Evolutionary conservation across 2,113 vertebrate species (phyloP).

Genomic region (Hippocampus mohnikei): DNA sequence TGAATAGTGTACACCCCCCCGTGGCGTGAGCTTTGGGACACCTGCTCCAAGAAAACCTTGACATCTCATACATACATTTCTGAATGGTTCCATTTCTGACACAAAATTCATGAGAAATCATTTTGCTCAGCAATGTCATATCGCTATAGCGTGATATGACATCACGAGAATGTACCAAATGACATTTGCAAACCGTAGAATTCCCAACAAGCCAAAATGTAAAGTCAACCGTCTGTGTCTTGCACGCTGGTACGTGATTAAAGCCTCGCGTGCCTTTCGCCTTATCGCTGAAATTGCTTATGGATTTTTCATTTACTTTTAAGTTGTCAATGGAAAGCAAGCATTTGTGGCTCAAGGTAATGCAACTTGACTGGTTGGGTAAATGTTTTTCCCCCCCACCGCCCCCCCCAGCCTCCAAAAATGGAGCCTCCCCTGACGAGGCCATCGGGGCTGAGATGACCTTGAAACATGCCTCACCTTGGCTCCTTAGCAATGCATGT

Average conservation of each 20-base stretch:
- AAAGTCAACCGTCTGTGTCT: no score
- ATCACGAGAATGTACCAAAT: neutral
- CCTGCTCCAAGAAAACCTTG: neutral
- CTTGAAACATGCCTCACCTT: slow-evolving; percentile 39
- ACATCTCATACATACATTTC: neutral
- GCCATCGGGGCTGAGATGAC: slow-evolving; percentile 28
- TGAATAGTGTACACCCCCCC: neutral
- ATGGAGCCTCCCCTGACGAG: slow-evolving; percentile 8
- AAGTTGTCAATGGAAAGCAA: slow-evolving; percentile 22
- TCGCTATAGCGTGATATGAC: neutral
- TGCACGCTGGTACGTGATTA: slow-evolving; percentile 16
- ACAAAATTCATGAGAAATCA: neutral
- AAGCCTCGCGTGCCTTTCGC: slow-evolving; percentile 18
- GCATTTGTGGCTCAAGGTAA: slow-evolving; percentile 17
- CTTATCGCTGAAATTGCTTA: slow-evolving; percentile 59
- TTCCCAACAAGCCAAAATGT: neutral
- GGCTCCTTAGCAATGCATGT: neutral
- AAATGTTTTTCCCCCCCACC: slow-evolving; percentile 19
- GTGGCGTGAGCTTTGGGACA: neutral
- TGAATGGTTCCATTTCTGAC: neutral
- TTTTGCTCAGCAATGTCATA: neutral
- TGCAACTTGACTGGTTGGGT: slow-evolving; percentile 15
- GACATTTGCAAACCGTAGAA: slow-evolving; percentile 5
- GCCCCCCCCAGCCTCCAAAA: neutral
- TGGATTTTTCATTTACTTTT: slow-evolving; percentile 48